Percentiles rank a stretch among this genome's conserved stretches.
Conservation (phyloP, 2,888 invertebrate species). For the Parnassius apollo region DNA sequence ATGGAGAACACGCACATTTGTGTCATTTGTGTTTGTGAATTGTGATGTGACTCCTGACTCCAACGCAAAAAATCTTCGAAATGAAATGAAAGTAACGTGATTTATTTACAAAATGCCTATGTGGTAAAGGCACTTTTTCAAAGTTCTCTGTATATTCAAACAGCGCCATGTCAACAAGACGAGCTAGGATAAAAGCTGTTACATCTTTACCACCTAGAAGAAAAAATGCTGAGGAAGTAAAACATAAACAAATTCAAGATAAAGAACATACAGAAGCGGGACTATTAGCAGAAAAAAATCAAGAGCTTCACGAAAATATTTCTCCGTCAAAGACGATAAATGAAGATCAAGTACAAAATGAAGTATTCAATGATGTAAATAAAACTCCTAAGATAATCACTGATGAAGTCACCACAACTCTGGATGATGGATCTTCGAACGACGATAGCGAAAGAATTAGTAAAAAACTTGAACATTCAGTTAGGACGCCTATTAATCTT, state of each 20-base stretch:
- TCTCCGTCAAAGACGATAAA: conserved; percentile 18
- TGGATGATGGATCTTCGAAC: conserved; percentile 8
- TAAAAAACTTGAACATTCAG: conserved; percentile 33
- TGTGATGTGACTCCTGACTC: too few species aligned
- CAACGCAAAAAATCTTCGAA: too few species aligned
- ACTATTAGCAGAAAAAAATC: conserved; percentile 28
- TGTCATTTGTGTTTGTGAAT: too few species aligned
- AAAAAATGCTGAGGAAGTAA: conserved; percentile 58
- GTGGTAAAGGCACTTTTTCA: not conserved
- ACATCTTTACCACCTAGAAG: conserved; percentile 83
- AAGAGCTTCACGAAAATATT: conserved; percentile 32
- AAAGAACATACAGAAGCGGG: conserved; percentile 45
- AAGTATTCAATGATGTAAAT: conserved; percentile 14
- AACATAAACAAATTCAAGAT: conserved; percentile 37
- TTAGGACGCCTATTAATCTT: conserved; percentile 44
- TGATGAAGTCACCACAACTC: conserved; percentile 8
- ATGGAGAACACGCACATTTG: too few species aligned
- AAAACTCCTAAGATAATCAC: conserved; percentile 21
- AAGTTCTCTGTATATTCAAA: not conserved
- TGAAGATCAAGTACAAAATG: conserved; percentile 15
- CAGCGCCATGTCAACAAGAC: conserved; percentile 80
- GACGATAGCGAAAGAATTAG: conserved; percentile 20
- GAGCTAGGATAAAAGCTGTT: conserved; percentile 87
- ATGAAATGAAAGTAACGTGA: too few species aligned
- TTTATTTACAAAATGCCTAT: too few species aligned